Evolutionary conservation across 1,140 invertebrate species (phyloP).

Genomic region (Pogonomyrmex barbatus): DNA sequence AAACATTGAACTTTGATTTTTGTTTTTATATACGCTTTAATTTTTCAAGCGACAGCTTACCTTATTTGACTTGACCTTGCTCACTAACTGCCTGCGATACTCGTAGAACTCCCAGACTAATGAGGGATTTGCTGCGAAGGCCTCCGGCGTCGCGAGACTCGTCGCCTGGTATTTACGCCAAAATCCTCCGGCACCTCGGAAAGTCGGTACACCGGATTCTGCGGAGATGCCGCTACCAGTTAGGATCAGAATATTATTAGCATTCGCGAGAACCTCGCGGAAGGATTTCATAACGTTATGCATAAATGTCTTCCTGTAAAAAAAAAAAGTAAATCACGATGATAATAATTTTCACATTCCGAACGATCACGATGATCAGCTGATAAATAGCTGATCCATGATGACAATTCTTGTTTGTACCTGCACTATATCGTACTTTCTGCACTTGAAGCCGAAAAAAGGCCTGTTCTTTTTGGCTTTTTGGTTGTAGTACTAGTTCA

Average conservation of each 20-base stretch:
- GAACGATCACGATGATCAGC: constrained; percentile 35
- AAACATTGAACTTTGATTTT: no score
- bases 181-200: constrained; percentile 91
- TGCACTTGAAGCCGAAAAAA: no score
- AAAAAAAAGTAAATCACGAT: neutral
- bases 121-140: constrained; percentile 89
- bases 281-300: constrained; percentile 86
- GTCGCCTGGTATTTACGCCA: constrained; percentile 91
- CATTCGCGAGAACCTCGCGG: constrained; percentile 86
- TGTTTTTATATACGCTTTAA: neutral
- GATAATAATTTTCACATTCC: constrained; percentile 30
- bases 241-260: constrained; percentile 89
- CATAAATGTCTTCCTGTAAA: constrained; percentile 39
- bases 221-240: constrained; percentile 93
- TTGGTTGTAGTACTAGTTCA: no score
- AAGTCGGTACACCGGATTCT: constrained; percentile 94
- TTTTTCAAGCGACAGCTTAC: constrained; percentile 82
- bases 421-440: neutral
- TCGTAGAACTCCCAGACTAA: constrained; percentile 94
- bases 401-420: neutral
- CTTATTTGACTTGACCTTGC: constrained; percentile 89
- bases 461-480: no score
- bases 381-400: constrained; percentile 30
- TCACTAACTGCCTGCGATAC: constrained; percentile 90
- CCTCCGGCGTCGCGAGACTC: constrained; percentile 89